Conservation (phyloP, 2,888 invertebrate genomes). For the Drosophila merina region DNA sequence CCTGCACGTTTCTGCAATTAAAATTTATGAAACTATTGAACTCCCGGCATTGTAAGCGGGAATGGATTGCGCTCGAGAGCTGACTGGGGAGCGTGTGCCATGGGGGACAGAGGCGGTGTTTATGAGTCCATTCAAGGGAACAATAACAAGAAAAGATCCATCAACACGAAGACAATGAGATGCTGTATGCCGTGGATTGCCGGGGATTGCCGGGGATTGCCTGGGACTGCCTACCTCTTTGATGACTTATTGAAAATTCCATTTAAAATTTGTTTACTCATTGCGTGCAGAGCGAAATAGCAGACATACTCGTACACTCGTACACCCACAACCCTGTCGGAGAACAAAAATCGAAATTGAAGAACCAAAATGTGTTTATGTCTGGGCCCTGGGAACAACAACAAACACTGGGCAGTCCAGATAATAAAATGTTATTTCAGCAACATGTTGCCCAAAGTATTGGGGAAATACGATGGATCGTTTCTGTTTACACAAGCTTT, state of each 20-base stretch:
- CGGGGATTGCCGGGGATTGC: constrained; percentile 8
- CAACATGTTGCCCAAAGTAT: constrained; percentile 34
- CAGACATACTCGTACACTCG: constrained; percentile 41
- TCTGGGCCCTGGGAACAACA: constrained; percentile 58
- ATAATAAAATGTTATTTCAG: constrained; percentile 16
- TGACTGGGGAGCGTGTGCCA: constrained; percentile 31
- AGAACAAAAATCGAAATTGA: constrained; percentile 65
- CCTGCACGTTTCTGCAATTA: constrained; percentile 80
- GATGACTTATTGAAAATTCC: constrained; percentile 81
- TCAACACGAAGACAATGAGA: constrained; percentile 39
- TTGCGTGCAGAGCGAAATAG: constrained; percentile 61
- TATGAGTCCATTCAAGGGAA: constrained; percentile 36
- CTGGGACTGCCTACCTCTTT: constrained; percentile 39
- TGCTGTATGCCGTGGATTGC: constrained; percentile 26
- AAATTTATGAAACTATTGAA: constrained; percentile 77
- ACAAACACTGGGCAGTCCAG: constrained; percentile 23
- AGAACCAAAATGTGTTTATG: constrained; percentile 70
- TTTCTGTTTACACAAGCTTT: constrained; percentile 1
- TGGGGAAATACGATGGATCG: constrained; percentile 1
- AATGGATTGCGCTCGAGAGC: constrained; percentile 56
- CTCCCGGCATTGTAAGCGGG: constrained; percentile 55
- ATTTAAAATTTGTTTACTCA: constrained; percentile 80
- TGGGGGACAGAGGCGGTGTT: constrained; percentile 40
- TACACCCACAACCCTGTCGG: constrained; percentile 55
- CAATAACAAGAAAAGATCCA: constrained; percentile 30